Conservation (phyloP, 2,888 invertebrate genomes). For the Lasius fuliginosus region DNA sequence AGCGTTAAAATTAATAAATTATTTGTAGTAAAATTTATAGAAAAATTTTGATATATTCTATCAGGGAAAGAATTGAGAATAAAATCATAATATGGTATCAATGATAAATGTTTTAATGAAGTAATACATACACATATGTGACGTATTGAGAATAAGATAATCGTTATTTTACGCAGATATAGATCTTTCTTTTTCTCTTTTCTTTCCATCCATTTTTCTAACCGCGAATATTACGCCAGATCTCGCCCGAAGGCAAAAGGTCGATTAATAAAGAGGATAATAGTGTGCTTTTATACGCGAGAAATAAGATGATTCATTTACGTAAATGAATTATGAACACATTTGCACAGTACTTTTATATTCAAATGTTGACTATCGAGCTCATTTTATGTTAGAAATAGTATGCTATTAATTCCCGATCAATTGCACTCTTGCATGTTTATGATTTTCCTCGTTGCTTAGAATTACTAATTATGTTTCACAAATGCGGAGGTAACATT, state of each 20-base stretch:
- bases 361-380: slow-evolving; percentile 13
- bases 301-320: slow-evolving; percentile 4
- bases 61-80: neutral
- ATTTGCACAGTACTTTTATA: neutral
- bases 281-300: neutral
- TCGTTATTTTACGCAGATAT: neutral
- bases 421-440: slow-evolving; percentile 10
- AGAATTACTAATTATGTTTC: neutral
- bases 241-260: neutral
- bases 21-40: neutral
- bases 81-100: neutral
- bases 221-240: neutral
- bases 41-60: neutral
- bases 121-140: neutral
- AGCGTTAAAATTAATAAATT: neutral
- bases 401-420: neutral
- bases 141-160: neutral
- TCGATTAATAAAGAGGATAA: slow-evolving; percentile 5
- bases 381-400: slow-evolving; percentile 15
- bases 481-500: neutral
- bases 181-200: neutral
- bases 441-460: neutral
- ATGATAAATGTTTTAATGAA: neutral
- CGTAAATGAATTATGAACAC: slow-evolving; percentile 23
- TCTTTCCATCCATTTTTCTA: neutral